These are phyloP conservation scores for Balaeniceps rex DNA, from an alignment of 2,113 vertebrate genomes.

Conservation along the genomic window DNA sequence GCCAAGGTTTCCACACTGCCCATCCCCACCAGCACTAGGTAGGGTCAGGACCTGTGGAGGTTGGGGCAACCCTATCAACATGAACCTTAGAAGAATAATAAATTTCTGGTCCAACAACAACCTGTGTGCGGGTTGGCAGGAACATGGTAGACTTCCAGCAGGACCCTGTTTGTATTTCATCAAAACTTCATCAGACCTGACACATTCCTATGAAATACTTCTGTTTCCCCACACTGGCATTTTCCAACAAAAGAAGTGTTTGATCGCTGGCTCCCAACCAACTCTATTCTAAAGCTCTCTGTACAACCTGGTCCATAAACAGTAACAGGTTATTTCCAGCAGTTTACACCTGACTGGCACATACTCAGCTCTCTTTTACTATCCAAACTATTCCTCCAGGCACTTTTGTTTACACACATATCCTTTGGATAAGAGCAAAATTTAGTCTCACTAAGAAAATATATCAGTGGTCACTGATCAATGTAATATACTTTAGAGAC, in stretches of 20 bases:
- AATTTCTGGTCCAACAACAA: not conserved
- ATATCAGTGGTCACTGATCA: conserved; percentile 44
- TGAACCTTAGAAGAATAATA: not conserved
- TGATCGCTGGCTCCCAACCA: not conserved
- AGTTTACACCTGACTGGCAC: conserved; percentile 58
- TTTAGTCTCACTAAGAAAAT: conserved; percentile 51
- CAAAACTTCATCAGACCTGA: conserved; percentile 39
- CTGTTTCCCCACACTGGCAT: conserved; percentile 4
- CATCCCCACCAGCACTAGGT: not conserved
- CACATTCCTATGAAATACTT: conserved; percentile 33
- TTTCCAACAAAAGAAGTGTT: conserved; percentile 55
- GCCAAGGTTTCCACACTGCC: not conserved
- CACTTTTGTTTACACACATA: conserved; percentile 34
- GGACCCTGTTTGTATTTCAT: conserved; percentile 35
- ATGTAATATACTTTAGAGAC: conserved; percentile 48
- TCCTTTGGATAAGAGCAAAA: conserved; percentile 28
- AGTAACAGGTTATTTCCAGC: conserved; percentile 61
- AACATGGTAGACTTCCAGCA: not conserved
- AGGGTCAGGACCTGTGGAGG: not conserved
- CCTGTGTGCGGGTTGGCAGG: not conserved
- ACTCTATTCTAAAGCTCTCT: not conserved
- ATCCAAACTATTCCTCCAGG: conserved; percentile 32
- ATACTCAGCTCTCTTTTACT: not conserved
- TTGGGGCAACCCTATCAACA: not conserved
- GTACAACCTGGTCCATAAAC: not conserved